These are phyloP conservation scores for Glaucopsyche alexis DNA, from an alignment of 2,888 invertebrate genomes.

Conservation along the genomic window DNA sequence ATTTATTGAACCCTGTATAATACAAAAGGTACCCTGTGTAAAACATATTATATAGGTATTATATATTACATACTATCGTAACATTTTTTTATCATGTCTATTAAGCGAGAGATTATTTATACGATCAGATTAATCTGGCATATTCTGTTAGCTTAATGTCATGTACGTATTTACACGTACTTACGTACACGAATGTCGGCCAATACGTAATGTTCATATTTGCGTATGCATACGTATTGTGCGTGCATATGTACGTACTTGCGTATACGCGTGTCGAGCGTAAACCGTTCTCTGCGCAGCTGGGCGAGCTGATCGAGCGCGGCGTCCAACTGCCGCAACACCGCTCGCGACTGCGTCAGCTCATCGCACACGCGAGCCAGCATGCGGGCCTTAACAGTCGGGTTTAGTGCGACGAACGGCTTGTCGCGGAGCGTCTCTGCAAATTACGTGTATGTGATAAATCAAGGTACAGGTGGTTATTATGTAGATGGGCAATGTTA, in stretches of 20 bases:
- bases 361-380: conserved; percentile 96
- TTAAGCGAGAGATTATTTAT: no score
- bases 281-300: conserved; percentile 93
- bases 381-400: conserved; percentile 92
- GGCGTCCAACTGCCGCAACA: conserved; percentile 93
- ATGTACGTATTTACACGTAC: not conserved
- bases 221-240: conserved; percentile 89
- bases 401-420: conserved; percentile 91
- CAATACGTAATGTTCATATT: conserved; percentile 83
- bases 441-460: not conserved
- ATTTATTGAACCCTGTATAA: no score
- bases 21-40: no score
- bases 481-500: no score
- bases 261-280: conserved; percentile 94
- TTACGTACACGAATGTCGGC: conserved; percentile 84
- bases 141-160: not conserved
- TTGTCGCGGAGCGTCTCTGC: conserved; percentile 87
- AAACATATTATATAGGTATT: no score
- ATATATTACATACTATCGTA: no score
- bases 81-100: no score
- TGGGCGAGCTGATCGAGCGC: conserved; percentile 92
- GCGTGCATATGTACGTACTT: conserved; percentile 84
- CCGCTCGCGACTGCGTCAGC: conserved; percentile 94
- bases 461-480: not conserved
- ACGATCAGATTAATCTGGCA: no score